Evolutionary conservation across 2,113 vertebrate species (phyloP).

Genomic region (Oreochromis tanganicae): DNA sequence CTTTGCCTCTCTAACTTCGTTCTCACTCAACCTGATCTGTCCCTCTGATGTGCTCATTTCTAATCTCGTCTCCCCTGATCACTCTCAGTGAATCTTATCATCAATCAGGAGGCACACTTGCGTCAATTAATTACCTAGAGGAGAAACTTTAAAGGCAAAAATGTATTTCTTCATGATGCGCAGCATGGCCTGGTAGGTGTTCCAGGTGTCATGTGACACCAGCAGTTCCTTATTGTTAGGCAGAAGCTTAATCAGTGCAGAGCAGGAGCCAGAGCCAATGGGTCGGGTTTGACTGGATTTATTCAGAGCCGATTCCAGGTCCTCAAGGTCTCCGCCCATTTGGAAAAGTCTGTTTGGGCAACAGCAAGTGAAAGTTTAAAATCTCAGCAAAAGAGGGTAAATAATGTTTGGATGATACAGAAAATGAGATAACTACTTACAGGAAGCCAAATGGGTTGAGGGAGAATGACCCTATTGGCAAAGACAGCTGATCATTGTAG

Average conservation of each 20-base stretch:
- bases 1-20: neutral
- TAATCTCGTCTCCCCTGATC: neutral
- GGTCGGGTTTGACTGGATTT: constrained; percentile 63
- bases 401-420: neutral
- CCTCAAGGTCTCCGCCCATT: constrained; percentile 86
- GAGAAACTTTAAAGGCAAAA: constrained; percentile 75
- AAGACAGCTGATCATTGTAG: constrained; percentile 73
- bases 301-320: constrained; percentile 86
- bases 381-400: neutral
- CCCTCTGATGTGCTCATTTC: neutral
- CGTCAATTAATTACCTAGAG: constrained; percentile 59
- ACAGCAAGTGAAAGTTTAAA: neutral
- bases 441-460: constrained; percentile 87
- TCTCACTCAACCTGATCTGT: neutral
- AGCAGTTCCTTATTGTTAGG: constrained; percentile 81
- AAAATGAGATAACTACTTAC: constrained; percentile 68
- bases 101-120: neutral
- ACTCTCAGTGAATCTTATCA: neutral
- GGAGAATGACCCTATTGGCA: constrained; percentile 72
- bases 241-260: constrained; percentile 89
- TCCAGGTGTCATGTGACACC: constrained; percentile 93
- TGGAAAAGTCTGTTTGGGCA: constrained; percentile 80
- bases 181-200: constrained; percentile 87
- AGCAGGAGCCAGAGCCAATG: constrained; percentile 88
- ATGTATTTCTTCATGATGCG: constrained; percentile 90